These are phyloP conservation scores for Lepetodrilus schrolli DNA, from an alignment of 2,888 invertebrate genomes.

Conservation along the genomic window DNA sequence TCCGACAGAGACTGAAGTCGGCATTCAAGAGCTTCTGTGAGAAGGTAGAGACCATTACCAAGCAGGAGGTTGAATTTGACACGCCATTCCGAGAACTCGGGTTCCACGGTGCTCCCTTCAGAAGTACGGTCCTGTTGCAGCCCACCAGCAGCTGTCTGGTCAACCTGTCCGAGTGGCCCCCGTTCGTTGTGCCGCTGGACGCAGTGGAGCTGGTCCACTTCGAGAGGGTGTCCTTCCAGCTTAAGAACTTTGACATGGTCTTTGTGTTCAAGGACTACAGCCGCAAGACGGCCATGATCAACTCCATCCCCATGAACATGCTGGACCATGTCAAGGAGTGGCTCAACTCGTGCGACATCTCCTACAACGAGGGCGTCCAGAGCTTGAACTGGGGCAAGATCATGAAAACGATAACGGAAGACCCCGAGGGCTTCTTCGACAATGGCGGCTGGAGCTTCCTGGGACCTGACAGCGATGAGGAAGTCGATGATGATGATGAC, in stretches of 20 bases:
- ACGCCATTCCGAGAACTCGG: slow-evolving; percentile 98
- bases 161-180: slow-evolving; percentile 98
- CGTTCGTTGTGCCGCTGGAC: slow-evolving; percentile 97
- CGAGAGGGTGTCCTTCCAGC: slow-evolving; percentile 97
- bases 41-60: slow-evolving; percentile 94
- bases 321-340: slow-evolving; percentile 99
- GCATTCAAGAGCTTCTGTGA: slow-evolving; percentile 99
- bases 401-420: slow-evolving; percentile 99
- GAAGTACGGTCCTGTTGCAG: slow-evolving; percentile 95
- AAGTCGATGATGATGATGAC: slow-evolving; percentile 89
- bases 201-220: slow-evolving; percentile 99
- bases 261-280: slow-evolving; percentile 99
- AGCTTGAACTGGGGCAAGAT: slow-evolving; percentile 99
- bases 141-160: slow-evolving; percentile 98
- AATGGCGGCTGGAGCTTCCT: slow-evolving; percentile 99
- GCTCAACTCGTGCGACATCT: slow-evolving; percentile 97
- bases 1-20: slow-evolving; percentile 95
- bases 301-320: slow-evolving; percentile 99
- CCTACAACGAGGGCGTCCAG: slow-evolving; percentile 98
- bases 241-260: slow-evolving; percentile 99
- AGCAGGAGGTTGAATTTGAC: slow-evolving; percentile 98
- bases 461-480: slow-evolving; percentile 87
- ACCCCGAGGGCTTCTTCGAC: slow-evolving; percentile 98
- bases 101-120: slow-evolving; percentile 97
- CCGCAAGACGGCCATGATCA: slow-evolving; percentile 95